phyloP scores from a whole-genome alignment of 2,113 vertebrate species.

The Ahaetulla prasina region DNA sequence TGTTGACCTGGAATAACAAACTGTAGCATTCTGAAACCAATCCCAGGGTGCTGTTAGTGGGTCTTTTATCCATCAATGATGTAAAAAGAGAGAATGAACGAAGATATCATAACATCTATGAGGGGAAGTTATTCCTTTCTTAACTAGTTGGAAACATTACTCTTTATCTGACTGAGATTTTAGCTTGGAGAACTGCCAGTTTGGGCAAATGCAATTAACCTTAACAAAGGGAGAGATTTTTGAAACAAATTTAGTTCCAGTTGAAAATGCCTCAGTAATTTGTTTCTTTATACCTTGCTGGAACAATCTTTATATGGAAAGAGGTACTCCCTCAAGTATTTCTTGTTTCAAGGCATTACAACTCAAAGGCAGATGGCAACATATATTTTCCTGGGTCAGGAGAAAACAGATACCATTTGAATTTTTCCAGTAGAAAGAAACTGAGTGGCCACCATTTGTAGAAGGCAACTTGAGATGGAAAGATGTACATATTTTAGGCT shows the following conservation, averaged over 20 bases:
- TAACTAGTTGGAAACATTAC: not conserved
- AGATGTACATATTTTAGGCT: not conserved
- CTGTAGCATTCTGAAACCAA: conserved; percentile 6
- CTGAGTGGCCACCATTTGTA: not conserved
- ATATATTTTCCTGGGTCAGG: not conserved
- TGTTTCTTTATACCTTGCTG: not conserved
- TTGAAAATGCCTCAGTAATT: not conserved
- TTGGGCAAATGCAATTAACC: not conserved
- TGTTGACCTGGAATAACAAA: conserved; percentile 24
- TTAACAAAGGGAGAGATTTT: not conserved
- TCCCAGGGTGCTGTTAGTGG: not conserved
- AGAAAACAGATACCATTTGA: not conserved
- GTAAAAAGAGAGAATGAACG: not conserved
- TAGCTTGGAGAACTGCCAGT: not conserved
- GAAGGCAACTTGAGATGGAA: not conserved
- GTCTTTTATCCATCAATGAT: not conserved
- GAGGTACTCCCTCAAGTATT: not conserved
- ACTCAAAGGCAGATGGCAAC: not conserved
- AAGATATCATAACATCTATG: not conserved
- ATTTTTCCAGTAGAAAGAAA: not conserved
- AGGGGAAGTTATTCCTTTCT: not conserved
- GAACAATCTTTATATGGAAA: not conserved
- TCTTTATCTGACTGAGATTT: not conserved
- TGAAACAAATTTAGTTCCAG: not conserved
- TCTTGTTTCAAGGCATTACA: not conserved